Evolutionary conservation across 2,113 vertebrate genomes (phyloP).

Genomic region (Oreamnos americanus): DNA sequence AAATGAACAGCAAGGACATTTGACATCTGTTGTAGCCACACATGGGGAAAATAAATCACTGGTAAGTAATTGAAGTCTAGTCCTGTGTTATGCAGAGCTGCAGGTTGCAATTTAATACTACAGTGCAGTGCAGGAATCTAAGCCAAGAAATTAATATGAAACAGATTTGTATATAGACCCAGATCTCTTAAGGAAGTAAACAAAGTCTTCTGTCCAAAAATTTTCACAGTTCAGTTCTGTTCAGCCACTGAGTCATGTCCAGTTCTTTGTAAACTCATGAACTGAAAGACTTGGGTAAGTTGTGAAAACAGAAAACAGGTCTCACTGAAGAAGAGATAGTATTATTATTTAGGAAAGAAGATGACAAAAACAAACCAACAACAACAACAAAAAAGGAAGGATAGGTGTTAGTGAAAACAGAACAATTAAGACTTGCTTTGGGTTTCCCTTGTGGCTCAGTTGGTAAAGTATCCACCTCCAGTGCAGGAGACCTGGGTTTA

Average conservation of each 20-base stretch:
- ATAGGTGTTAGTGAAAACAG: not conserved
- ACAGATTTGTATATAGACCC: not conserved
- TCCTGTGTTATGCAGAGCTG: not conserved
- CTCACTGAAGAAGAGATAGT: not conserved
- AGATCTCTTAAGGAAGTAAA: not conserved
- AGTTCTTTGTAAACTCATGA: not conserved
- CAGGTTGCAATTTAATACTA: not conserved
- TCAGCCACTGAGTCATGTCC: not conserved
- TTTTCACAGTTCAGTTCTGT: not conserved
- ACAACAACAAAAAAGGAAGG: not conserved
- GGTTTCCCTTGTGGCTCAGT: not conserved
- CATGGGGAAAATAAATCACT: not conserved
- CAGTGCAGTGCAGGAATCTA: not conserved
- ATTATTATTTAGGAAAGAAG: not conserved
- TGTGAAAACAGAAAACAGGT: not conserved
- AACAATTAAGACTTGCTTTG: not conserved
- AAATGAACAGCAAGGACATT: not conserved
- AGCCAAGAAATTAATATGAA: conserved; percentile 27
- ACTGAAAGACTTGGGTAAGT: not conserved
- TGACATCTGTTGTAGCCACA: not conserved
- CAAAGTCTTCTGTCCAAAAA: not conserved
- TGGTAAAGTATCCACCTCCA: not conserved
- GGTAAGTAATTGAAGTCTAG: not conserved
- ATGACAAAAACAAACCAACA: not conserved
- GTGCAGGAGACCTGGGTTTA: not conserved